These are phyloP conservation scores for Leistus spinibarbis DNA, from an alignment of 2,888 invertebrate genomes.

Conservation along the genomic window DNA sequence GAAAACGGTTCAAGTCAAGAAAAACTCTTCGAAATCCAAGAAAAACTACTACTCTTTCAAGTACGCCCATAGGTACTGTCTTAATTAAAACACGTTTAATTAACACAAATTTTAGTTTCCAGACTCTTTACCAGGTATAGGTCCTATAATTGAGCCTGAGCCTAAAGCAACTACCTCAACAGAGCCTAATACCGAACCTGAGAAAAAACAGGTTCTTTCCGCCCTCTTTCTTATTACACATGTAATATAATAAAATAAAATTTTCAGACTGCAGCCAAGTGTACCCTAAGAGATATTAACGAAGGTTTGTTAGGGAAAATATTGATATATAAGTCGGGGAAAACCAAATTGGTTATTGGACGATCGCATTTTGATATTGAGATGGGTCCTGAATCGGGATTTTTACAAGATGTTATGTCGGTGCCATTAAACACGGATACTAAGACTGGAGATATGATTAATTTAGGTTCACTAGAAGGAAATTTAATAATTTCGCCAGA, in stretches of 20 bases:
- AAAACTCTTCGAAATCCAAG: slow-evolving; percentile 25
- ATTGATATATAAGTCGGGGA: slow-evolving; percentile 64
- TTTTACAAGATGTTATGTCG: slow-evolving; percentile 64
- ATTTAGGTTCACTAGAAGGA: slow-evolving; percentile 63
- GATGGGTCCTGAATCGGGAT: slow-evolving; percentile 64
- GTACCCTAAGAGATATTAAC: slow-evolving; percentile 59
- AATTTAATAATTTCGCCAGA: slow-evolving; percentile 65
- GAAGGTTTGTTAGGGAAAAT: slow-evolving; percentile 67
- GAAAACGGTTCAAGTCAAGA: slow-evolving; percentile 16
- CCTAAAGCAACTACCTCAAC: slow-evolving; percentile 15
- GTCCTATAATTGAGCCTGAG: slow-evolving; percentile 43
- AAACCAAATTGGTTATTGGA: slow-evolving; percentile 62
- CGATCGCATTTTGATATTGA: slow-evolving; percentile 64
- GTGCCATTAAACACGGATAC: slow-evolving; percentile 60
- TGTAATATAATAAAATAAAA: background rate
- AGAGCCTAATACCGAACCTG: slow-evolving; percentile 12
- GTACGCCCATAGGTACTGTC: background rate
- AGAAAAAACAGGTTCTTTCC: slow-evolving; percentile 2
- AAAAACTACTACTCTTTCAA: slow-evolving; percentile 34
- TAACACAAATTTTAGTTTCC: slow-evolving; percentile 49
- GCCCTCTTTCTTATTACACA: background rate
- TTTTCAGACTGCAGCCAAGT: slow-evolving; percentile 53
- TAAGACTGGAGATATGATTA: slow-evolving; percentile 63
- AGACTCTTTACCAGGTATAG: slow-evolving; percentile 50
- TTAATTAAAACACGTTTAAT: background rate